Conservation (phyloP, 2,113 vertebrate species). For the Elaphurus davidianus region DNA sequence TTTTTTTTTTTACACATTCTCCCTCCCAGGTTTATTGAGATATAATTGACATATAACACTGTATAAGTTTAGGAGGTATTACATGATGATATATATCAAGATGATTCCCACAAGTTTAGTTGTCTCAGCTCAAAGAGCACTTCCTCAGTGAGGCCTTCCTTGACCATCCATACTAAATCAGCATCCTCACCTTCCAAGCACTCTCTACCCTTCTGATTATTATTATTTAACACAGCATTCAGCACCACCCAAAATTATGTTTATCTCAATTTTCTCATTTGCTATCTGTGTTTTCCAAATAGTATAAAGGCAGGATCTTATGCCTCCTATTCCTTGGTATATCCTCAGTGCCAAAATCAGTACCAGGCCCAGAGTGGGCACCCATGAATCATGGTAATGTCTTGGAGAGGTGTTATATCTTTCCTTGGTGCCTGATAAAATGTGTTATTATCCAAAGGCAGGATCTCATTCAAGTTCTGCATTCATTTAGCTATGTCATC, state of each 20-base stretch:
- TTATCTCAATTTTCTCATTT: constrained; percentile 1
- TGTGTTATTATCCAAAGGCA: background rate
- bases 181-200: background rate
- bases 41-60: too few relatives aligned
- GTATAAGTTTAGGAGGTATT: too few relatives aligned
- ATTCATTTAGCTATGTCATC: background rate
- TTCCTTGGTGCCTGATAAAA: background rate
- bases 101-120: too few relatives aligned
- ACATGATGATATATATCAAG: too few relatives aligned
- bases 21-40: too few relatives aligned
- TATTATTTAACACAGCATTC: background rate
- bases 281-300: background rate
- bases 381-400: background rate
- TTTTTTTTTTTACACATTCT: too few relatives aligned
- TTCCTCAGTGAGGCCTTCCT: background rate
- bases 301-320: background rate
- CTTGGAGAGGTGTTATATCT: background rate
- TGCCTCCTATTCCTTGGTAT: background rate
- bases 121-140: background rate
- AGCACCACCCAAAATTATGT: background rate
- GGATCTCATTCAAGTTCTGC: background rate
- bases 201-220: background rate
- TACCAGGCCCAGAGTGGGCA: background rate
- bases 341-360: background rate
- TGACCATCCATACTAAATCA: background rate